Evolutionary conservation across 2,113 vertebrate species (phyloP).

Genomic region (Seriola dumerili): DNA sequence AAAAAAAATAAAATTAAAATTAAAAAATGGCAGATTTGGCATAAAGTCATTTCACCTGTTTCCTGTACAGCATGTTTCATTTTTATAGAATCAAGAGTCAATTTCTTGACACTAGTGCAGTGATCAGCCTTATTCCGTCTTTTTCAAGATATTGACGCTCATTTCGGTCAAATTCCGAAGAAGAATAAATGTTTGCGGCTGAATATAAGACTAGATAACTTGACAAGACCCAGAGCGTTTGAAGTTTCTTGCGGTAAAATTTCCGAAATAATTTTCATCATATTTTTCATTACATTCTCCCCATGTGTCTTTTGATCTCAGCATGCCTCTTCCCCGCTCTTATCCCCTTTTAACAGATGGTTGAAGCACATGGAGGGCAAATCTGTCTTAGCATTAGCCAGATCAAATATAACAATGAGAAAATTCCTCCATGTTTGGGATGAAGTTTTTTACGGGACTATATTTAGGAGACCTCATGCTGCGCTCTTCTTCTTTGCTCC

Average conservation of each 20-base stretch:
- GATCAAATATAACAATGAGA: conserved; percentile 74
- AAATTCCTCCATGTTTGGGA: conserved; percentile 64
- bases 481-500: conserved; percentile 49
- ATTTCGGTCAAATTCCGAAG: not conserved
- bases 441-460: conserved; percentile 60
- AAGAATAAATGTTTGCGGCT: not conserved
- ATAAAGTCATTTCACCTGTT: not conserved
- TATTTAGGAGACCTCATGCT: conserved; percentile 74
- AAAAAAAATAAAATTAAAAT: not conserved
- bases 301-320: conserved; percentile 82
- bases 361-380: conserved; percentile 56
- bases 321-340: conserved; percentile 71
- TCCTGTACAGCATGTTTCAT: not conserved
- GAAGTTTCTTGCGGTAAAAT: conserved; percentile 54
- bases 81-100: conserved; percentile 8
- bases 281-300: conserved; percentile 67
- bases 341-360: conserved; percentile 71
- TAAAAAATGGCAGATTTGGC: not conserved
- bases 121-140: conserved; percentile 3
- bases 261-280: conserved; percentile 59
- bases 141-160: not conserved
- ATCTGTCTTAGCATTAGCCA: conserved; percentile 72
- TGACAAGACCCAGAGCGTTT: conserved; percentile 25
- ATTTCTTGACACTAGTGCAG: not conserved
- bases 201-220: conserved; percentile 36